Base-by-base conservation (phyloP, 2,113 vertebrate genomes). In the Oncorhynchus kisutch region DNA sequence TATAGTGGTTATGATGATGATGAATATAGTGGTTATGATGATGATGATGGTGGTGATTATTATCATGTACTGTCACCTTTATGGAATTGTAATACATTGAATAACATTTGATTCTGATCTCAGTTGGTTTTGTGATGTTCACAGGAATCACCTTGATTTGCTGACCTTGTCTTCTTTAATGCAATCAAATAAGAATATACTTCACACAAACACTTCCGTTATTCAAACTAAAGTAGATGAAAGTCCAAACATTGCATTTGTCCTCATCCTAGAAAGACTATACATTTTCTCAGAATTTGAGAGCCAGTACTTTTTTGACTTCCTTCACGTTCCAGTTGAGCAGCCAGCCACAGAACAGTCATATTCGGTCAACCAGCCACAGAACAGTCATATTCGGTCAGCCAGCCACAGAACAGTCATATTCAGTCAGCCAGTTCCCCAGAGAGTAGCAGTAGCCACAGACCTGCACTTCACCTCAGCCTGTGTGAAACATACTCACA, bases 401-500 rank as follows among this genome's bases (percentile, higher is more conserved):
- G 6, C 31, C 6, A 34, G 5, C 1, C 31, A 34, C 31, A 27
- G 27, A 27, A 27, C 27, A 27, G 27, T 27, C 27, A 27, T 27
- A 14, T 60, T n/a, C 20, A n/a, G 59, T 62, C 59, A n/a, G 49
- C 20, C 20, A 62, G 59, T 22, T 62, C 59, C 24, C 59, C 7
- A 62, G 59, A 22, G 8, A 49, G 68, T 20, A 49, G 68, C n/a
- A 22, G 4, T 11, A 14, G 8, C 5, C n/a, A 11, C n/a, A n/a
- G 14, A 31, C 22, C 20, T 5, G 20, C 39, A 2, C 3, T 8
- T 67, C 24, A 45, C 66, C 18, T 85, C 76, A 84, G 83, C 76
- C 80, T 84, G 76, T 81, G 78, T 83, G 86, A 82, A 89, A 85
- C 84, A 81, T 84, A 86, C 83, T 89, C 81, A 82, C 85, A 20